Base-by-base conservation (phyloP, 2,113 vertebrate genomes). In the Eonycteris spelaea region DNA sequence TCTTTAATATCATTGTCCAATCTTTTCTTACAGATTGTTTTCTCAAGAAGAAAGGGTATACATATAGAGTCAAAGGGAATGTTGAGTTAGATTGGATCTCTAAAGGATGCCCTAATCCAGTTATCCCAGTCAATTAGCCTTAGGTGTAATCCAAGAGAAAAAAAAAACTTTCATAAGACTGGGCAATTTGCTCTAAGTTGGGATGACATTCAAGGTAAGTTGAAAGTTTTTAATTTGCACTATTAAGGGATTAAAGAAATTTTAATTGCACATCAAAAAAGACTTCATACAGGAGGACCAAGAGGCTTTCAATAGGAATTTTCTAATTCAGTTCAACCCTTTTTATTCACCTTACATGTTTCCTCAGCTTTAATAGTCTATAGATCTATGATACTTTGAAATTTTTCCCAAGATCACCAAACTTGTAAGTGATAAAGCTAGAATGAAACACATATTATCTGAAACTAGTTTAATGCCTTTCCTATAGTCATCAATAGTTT, bases 11-110 rank as follows among this genome's bases (percentile, higher is more conserved):
- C 35, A 86, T 95, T 40, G 55, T 5, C 40, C 21, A 86, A 30
- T 38, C 24, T 75, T 88, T 96, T 73, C 40, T 91, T 78, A 86
- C 3, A 68, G 33, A 68, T n/a, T 83, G 33, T 24, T 97, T 89
- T 95, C 78, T 82, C 30, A 82, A 87, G 53, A 89, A 13, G 51
- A 94, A 94, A 93, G 2, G 1, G 18, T 85, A 5, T 65, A 77
- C n/a, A 28, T 7, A 53, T 19, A 87, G n/a, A 97, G 15, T 94
- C 35, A 88, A 30, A 73, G 7, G 40, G 2, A 24, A 68, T 16
- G 40, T 30, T 80, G 19, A 63, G 13, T 75, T 65, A 91, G n/a
- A 89, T 18, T 89, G 78, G 6, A 63, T 95, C 45, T 89, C 30
- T 82, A 79, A 88, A 79, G 0, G 13, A 35, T 89, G 21, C 35